Evolutionary conservation across 2,888 invertebrate species (phyloP).

Genomic region (Mythimna lalbum): DNA sequence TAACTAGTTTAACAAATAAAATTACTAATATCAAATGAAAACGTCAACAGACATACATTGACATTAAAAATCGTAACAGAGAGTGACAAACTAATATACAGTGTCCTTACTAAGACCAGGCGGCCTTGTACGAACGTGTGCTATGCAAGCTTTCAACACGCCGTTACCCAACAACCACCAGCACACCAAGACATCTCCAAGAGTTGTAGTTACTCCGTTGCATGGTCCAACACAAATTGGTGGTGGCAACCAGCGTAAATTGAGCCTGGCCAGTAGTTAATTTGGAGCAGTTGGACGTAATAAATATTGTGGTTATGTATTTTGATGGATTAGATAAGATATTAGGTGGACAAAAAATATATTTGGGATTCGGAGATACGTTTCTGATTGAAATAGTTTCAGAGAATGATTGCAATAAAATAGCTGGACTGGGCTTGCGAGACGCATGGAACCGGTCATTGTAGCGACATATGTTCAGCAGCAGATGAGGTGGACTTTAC

Average conservation of each 20-base stretch:
- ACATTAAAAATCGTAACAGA: constrained; percentile 61
- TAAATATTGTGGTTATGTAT: constrained; percentile 13
- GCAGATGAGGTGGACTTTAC: no score
- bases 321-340: constrained; percentile 7
- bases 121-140: constrained; percentile 79
- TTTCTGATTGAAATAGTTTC: no score
- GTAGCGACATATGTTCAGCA: no score
- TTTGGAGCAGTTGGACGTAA: constrained; percentile 49
- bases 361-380: no score
- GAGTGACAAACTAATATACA: constrained; percentile 65
- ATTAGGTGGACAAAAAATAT: background rate
- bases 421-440: no score
- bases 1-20: background rate
- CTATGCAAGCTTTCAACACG: constrained; percentile 80
- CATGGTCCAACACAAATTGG: constrained; percentile 58
- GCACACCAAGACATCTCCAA: constrained; percentile 48
- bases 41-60: constrained; percentile 32
- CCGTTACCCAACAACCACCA: constrained; percentile 76
- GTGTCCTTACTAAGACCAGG: constrained; percentile 80
- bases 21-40: background rate
- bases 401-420: no score
- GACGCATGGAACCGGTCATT: no score
- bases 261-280: constrained; percentile 60
- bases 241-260: constrained; percentile 52
- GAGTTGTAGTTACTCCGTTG: constrained; percentile 14